Base-by-base conservation (phyloP, 92 coral and sea anemone species). In the Meandrina meandrites region DNA sequence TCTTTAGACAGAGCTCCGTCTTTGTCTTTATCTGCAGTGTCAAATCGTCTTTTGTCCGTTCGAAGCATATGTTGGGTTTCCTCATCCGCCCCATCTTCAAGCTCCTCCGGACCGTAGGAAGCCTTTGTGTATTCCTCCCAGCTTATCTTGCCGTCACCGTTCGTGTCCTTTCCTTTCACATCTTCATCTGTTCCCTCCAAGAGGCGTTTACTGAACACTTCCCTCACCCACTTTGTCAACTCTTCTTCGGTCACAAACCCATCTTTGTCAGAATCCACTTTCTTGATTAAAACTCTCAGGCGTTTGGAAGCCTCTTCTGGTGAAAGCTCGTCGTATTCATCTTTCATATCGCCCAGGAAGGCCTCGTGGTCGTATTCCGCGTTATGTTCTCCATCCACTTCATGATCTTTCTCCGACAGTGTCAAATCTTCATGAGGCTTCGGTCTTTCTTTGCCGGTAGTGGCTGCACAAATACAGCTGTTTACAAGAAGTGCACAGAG, bases 311-410 rank as follows among this genome's bases (percentile, higher is more conserved):
- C 99, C 83, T 95, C 99, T 56, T 95, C 99, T 24, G 98, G 98
- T 11, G 97, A 58, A 6, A 97, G 93, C 24, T 97, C 93, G 34
- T 97, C 99, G 75, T 92, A 97, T 53, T 97, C 99, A 15, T 97
- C 96, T 75, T 97, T 97, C 93, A 88, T 92, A 76, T 89, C 94
- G 0, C 99, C 99, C 12, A 97, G 90, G 89, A 97, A 97, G 32
- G 99, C 99, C 75, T 97, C 99, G 72, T 95, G 97, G 88, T 97
- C 99, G 87, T 90, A 94, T 28, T 97, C 98, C 28, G 96, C 75
- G 89, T 91, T 90, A 71, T 96, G 99, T 35, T 94, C 94, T 22
- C 96, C 99, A 13, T 93, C 93, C 10, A 79, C 91, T 45, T 47
- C 67, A 69, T 96, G 99, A n/a, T 97, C 98, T 51, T 92, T 91